Base-by-base conservation (phyloP, 30 jellyfish, hydroid and myxozoan species). In the Aurelia coerulea region DNA sequence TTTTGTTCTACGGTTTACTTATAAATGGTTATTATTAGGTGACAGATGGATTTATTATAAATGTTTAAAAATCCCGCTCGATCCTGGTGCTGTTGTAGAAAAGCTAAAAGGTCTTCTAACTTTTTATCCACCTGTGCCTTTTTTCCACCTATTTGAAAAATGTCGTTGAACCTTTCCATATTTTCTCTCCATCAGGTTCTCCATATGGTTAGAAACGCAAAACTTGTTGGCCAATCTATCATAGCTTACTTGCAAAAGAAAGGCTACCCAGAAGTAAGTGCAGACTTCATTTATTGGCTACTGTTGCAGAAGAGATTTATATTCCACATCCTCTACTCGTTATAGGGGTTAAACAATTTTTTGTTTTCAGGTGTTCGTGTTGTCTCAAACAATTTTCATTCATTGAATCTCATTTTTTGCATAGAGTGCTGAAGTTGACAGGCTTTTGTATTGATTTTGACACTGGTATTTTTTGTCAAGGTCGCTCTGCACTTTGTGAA, bases 401-500 rank as follows among this genome's bases (percentile, higher is more conserved):
- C 79, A 49, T 16, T 73, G 23, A 50, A 29, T 41, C 70, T 9
- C n/a, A 42, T 0, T 42, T n/a, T 50, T 16, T 14, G 18, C 10
- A 13, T 8, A 32, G 19, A 42, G 14, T 70, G 34, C 72, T 16
- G 15, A 15, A 12, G 2, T 62, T 64, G 80, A 3, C 3, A 80
- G 8, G 10, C 65, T 64, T 41, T 9, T 0, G 34, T 37, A 2
- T 63, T 2, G 58, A 56, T 50, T 19, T 35, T 41, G 12, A 18
- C 66, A 6, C 19, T 0, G 32, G 31, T 67, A 11, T 49, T 18
- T n/a, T n/a, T 74, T 6, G 1, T 46, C 13, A 46, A 92, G 98
- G 98, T 95, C 60, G 99, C 99, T 13, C 87, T 95, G 31, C 99
- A 95, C 80, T 95, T 90, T 87, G 97, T 95, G 0, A 95, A 95